Evolutionary conservation across 2,797 vertebrate genomes (phyloP), one percentile per base, ranked within the genome.

Genomic region (Siniperca obscura): DNA sequence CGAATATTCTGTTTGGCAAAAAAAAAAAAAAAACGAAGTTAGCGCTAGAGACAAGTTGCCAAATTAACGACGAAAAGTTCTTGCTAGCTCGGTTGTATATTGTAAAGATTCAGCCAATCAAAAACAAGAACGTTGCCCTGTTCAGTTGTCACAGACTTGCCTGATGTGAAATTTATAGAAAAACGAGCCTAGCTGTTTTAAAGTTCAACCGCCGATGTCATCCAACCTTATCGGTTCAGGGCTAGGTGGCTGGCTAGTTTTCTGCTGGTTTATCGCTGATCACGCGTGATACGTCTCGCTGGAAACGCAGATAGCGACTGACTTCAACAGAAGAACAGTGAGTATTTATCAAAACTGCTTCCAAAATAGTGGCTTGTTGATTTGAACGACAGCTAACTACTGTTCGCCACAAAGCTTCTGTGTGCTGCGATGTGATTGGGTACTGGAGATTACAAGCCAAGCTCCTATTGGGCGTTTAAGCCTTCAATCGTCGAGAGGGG

Each of bases 341-440:
- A 83, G 83, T 91, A 89, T 93, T 94, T 94, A 82, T 93, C 88
- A 94, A 30, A 93, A 93, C 90, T 92, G 89, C 90, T 88, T 90
- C 87, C 83, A 90, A 91, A 93, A 94, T 86, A 89, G 82, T 85
- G 91, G 86, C 91, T 94, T 93, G 91, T 94, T 94, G 90, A 93
- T 93, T 80, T 86, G 82, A 59, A 83, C 86, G 78, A 85, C 82
- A 87, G 89, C 82, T 75, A 81, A 74, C 86, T 87, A 90, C 91
- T 92, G 91, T 93, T 38, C 59, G 50, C 83, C 86, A 90, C 85
- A 89, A 91, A 89, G 86, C 86, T 66, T 27, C 62, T 60, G 75
- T 87, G 52, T 71, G 50, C 85, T 69, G 62, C 10, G 6, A 52
- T 60, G 0, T 79, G 59, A 95, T 96, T 95, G 93, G 95, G 1